phyloP scores from a whole-genome alignment of 2,113 vertebrate genomes.

The Eupsittula cactorum region DNA sequence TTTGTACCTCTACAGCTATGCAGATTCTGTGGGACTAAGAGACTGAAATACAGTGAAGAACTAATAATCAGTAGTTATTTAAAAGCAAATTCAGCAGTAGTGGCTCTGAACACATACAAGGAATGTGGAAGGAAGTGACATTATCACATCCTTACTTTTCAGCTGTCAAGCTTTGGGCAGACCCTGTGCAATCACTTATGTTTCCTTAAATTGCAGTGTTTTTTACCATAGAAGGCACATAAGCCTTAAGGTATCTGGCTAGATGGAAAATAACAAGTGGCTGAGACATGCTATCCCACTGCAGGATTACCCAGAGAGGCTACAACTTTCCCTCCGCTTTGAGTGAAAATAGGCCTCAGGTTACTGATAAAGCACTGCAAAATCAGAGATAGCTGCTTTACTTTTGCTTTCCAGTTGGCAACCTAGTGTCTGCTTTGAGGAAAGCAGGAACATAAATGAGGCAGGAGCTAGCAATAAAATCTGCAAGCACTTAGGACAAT shows the following conservation, averaged over 20 bases:
- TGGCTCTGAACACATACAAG: not conserved
- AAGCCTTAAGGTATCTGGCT: not conserved
- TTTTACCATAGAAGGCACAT: not conserved
- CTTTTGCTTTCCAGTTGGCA: not conserved
- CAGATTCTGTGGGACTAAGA: not conserved
- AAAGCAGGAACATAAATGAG: not conserved
- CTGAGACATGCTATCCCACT: not conserved
- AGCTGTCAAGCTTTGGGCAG: not conserved
- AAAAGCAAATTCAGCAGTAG: not conserved
- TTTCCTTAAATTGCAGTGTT: not conserved
- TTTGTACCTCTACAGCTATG: not conserved
- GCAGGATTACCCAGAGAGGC: not conserved
- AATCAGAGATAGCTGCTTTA: not conserved
- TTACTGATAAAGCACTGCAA: not conserved
- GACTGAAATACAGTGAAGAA: not conserved
- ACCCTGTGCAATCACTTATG: not conserved
- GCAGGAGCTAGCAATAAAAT: not conserved
- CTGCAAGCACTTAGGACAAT: not conserved
- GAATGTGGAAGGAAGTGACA: not conserved
- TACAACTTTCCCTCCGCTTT: not conserved
- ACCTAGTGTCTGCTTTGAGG: not conserved
- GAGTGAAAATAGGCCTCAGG: not conserved
- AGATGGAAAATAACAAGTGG: not conserved
- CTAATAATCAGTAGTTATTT: not conserved
- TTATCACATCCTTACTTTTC: not conserved